Percentiles rank a stretch among this genome's conserved stretches.
Conservation (phyloP, 2,888 invertebrate genomes). For the Ptychoptera contaminata region DNA sequence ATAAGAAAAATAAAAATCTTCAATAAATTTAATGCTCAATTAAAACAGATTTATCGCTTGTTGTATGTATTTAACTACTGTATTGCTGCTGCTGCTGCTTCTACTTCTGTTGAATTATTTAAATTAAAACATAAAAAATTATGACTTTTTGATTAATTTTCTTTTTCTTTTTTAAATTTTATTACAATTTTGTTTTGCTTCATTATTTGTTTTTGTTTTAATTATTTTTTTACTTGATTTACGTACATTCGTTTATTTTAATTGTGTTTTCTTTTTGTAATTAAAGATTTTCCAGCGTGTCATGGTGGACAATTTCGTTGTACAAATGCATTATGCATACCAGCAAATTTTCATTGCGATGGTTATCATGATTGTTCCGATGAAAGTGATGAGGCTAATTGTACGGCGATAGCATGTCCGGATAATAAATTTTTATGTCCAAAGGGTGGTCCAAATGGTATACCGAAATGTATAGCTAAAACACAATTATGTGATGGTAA, state of each 20-base stretch:
- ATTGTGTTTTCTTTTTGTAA: conserved; percentile 7
- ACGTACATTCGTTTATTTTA: not conserved
- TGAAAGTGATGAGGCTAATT: conserved; percentile 77
- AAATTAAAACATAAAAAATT: too few relatives aligned
- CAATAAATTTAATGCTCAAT: too few relatives aligned
- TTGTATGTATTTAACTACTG: too few relatives aligned
- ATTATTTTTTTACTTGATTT: too few relatives aligned
- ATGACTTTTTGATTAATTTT: not conserved
- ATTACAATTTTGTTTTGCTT: not conserved
- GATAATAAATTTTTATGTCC: conserved; percentile 85
- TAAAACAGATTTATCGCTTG: too few relatives aligned
- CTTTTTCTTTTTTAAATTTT: not conserved
- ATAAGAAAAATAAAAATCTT: too few relatives aligned
- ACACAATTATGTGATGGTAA: conserved; percentile 82
- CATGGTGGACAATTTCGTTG: conserved; percentile 85
- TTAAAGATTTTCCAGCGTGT: conserved; percentile 73
- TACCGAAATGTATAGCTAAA: conserved; percentile 75
- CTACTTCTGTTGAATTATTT: too few relatives aligned
- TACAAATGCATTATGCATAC: conserved; percentile 85
- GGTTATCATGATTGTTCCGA: conserved; percentile 86
- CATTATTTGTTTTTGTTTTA: too few relatives aligned
- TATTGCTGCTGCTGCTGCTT: too few relatives aligned
- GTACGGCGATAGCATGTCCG: conserved; percentile 73
- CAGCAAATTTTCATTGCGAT: conserved; percentile 61
- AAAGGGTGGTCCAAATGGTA: conserved; percentile 50